Conservation (phyloP, 2,888 invertebrate species). For the Linnaemya vulpina region DNA sequence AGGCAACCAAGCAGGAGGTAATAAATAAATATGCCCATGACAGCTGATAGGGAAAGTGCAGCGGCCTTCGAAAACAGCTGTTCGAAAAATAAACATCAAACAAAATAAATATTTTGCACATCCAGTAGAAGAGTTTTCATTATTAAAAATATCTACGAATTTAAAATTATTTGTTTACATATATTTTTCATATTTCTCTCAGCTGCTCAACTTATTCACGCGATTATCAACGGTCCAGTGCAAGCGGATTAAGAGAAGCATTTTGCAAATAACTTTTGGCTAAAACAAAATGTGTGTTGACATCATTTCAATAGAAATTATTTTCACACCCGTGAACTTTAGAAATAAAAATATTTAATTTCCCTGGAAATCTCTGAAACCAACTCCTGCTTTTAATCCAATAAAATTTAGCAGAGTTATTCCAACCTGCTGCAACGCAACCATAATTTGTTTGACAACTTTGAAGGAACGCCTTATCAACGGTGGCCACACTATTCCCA, state of each 20-base stretch:
- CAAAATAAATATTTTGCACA: too few relatives aligned
- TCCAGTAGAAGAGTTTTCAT: too few relatives aligned
- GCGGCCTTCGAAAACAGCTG: too few relatives aligned
- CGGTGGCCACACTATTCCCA: constrained; percentile 34
- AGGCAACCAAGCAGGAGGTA: too few relatives aligned
- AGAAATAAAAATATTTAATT: background rate
- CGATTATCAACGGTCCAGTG: background rate
- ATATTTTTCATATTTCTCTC: background rate
- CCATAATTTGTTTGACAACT: constrained; percentile 26
- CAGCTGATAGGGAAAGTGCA: too few relatives aligned
- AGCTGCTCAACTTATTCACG: too few relatives aligned
- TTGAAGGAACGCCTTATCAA: constrained; percentile 37
- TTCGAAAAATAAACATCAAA: too few relatives aligned
- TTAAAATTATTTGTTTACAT: too few relatives aligned
- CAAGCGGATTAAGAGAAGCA: background rate
- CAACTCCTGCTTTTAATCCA: background rate
- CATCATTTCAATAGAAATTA: background rate
- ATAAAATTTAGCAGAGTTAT: background rate
- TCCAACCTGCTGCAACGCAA: background rate
- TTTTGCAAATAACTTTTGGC: background rate
- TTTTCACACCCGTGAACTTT: background rate
- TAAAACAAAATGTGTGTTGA: background rate
- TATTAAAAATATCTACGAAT: too few relatives aligned
- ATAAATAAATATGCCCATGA: too few relatives aligned
- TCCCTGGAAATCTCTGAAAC: background rate